Percentiles rank a stretch among this genome's conserved stretches.
Evolutionary conservation across 2,113 vertebrate genomes (phyloP).

Genomic region (Antechinus stuartii): DNA sequence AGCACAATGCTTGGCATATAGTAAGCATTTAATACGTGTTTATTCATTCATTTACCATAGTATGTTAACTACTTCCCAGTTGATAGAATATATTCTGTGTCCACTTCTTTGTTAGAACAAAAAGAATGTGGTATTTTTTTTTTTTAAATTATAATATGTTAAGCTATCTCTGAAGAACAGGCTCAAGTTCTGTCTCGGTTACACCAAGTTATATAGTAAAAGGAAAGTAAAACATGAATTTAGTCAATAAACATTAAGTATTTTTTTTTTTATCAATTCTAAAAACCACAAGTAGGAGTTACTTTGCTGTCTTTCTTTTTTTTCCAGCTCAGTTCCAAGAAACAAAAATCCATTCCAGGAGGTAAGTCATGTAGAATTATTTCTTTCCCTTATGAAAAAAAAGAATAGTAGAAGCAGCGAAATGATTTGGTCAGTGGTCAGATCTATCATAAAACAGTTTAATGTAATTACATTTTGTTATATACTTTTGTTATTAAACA

Average conservation of each 20-base stretch:
- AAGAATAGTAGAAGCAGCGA: not conserved
- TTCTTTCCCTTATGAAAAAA: constrained; percentile 13
- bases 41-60: not conserved
- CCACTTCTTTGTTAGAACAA: not conserved
- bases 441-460: not conserved
- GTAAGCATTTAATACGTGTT: not conserved
- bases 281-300: constrained; percentile 53
- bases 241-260: not conserved
- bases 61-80: not conserved
- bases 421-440: not conserved
- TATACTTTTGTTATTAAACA: constrained; percentile 12
- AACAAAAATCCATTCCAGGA: constrained; percentile 99
- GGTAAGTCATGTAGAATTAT: constrained; percentile 84
- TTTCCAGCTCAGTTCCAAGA: constrained; percentile 94
- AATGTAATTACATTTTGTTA: constrained; percentile 1
- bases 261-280: constrained; percentile 44
- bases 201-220: not conserved
- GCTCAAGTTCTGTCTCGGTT: not conserved
- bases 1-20: not conserved
- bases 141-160: not conserved
- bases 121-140: not conserved
- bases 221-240: not conserved
- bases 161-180: not conserved
- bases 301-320: constrained; percentile 64
- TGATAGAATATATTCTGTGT: not conserved